Evolutionary conservation across 2,888 invertebrate genomes (phyloP), one percentile per base, ranked within the genome.

Genomic region (Tetheella fluctuosa): DNA sequence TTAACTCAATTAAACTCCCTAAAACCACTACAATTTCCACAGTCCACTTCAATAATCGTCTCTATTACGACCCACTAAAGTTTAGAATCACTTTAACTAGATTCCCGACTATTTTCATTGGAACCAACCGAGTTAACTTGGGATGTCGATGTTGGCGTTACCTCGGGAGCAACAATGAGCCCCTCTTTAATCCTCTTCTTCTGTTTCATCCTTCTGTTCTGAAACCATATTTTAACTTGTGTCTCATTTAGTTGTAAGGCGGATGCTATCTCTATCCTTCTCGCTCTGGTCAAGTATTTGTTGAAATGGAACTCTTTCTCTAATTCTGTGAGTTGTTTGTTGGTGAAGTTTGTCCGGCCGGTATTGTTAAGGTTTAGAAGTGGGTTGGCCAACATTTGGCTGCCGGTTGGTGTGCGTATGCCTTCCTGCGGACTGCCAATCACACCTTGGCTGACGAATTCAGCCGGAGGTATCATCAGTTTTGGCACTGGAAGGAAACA

Each of bases 241-340:
- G 99, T 99, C 88, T 99, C 99, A 90, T 99, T 99, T 59, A 99
- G 95, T 82, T 98, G 98, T 60, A 99, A 93, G 3, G 98, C 97
- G 2, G 98, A 97, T 0, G 99, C 99, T 73, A 99, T 99, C 91
- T 99, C 99, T 85, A 99, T 99, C 77, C 99, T 95, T 71, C 99
- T 94, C 48, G 99, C 99, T 74, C 99, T 94, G 48, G 99, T 99
- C 80, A 99, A 95, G 94, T 99, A 99, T 92, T 99, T 99, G 94
- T 99, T 99, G 93, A 99, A 99, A 89, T 99, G 99, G 93, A 99
- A 99, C 90, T 99, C 99, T 86, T 99, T 99, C 88, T 99, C 99
- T 71, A 99, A 94, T 90, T 99, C 99, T 2, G 99, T 99, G 68
- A 99, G 95, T 88, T 99, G 99, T 90, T 99, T 99, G 91, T 99